Conservation (phyloP, 1,140 invertebrate genomes). For the Bombus ignitus region DNA sequence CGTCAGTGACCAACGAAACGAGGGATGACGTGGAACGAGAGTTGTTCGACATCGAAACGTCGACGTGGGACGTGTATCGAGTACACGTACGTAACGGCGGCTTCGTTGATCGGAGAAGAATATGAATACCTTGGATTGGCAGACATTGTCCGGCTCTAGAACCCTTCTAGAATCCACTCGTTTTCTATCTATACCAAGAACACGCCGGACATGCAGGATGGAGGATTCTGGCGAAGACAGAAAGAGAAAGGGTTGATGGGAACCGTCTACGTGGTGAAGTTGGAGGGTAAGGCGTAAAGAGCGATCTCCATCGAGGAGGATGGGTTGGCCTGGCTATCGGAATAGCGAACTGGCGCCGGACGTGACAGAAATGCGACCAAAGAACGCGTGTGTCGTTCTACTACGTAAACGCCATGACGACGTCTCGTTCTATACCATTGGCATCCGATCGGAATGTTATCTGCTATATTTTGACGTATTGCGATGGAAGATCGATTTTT, state of each 20-base stretch:
- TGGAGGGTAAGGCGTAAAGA: slow-evolving; percentile 51
- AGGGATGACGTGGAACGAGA: not conserved
- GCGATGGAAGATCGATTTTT: not conserved
- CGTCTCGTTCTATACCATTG: not conserved
- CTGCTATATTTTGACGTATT: not conserved
- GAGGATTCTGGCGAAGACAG: slow-evolving; percentile 34
- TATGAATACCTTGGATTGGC: slow-evolving; percentile 71
- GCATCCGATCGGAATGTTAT: not conserved
- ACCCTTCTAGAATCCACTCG: slow-evolving; percentile 44
- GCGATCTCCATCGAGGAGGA: slow-evolving; percentile 42
- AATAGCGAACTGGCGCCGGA: slow-evolving; percentile 58
- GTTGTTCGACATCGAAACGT: not conserved
- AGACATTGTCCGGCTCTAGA: slow-evolving; percentile 65
- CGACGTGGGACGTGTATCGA: slow-evolving; percentile 14
- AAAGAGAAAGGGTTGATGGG: slow-evolving; percentile 50
- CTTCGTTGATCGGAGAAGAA: slow-evolving; percentile 31
- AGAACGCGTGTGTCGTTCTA: slow-evolving; percentile 16
- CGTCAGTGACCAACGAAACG: slow-evolving; percentile 4
- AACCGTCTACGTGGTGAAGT: slow-evolving; percentile 16
- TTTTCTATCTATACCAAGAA: slow-evolving; percentile 24
- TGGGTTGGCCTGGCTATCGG: slow-evolving; percentile 57
- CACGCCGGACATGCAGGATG: slow-evolving; percentile 20
- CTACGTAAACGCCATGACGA: slow-evolving; percentile 30
- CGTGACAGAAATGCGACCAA: slow-evolving; percentile 71
- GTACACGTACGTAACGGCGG: not conserved